Base-by-base conservation (phyloP, 2,113 vertebrate species). In the Ageneiosus marmoratus region DNA sequence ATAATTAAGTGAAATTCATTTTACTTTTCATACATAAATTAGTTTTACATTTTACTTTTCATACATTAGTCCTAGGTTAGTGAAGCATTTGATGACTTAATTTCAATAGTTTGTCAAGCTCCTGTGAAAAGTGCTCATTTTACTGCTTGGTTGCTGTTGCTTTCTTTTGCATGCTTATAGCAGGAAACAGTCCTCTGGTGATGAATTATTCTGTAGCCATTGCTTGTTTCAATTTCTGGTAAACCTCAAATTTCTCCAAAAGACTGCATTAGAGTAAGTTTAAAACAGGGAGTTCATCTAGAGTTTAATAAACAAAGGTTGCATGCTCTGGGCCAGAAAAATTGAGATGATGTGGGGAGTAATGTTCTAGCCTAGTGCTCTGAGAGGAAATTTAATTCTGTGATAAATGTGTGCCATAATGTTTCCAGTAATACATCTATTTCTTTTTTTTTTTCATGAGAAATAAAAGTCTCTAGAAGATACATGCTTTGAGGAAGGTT, bases 371-470 rank as follows among this genome's bases (percentile, higher is more conserved):
- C 34, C 29, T 24, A 72, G 29, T 56, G 51, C 46, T 79, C 20
- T 32, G 13, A 65, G 48, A 55, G 41, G 72, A 86, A 83, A 80
- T 80, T 79, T 37, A 65, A 62, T 62, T 77, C 46, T 65, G 58
- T 83, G 58, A 77, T 65, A 83, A 74, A 83, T 77, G 73, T 76
- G 72, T 82, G 72, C 81, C 41, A 32, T 51, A 60, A 58, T 63
- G 81, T 75, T 75, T 75, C 18, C 56, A 82, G 56, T 75, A 82
- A 63, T 70, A 80, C 32, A 70, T 80, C 46, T 24, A 82, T 76
- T 83, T 53, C n/a, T 62, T 76, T 15, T 76, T 76, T 67, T 58
- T 76, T 76, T 67, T 58, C 81, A 83, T 83, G 27, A 67, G 58
- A 77, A 76, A 65, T 77, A 65, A n/a, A 83, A 24, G 27, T 77